A percentile compares a stretch with the other conserved stretches of the same genome.
phyloP scores from a whole-genome alignment of 2,888 invertebrate species.

The Stenotaenia linearis region DNA sequence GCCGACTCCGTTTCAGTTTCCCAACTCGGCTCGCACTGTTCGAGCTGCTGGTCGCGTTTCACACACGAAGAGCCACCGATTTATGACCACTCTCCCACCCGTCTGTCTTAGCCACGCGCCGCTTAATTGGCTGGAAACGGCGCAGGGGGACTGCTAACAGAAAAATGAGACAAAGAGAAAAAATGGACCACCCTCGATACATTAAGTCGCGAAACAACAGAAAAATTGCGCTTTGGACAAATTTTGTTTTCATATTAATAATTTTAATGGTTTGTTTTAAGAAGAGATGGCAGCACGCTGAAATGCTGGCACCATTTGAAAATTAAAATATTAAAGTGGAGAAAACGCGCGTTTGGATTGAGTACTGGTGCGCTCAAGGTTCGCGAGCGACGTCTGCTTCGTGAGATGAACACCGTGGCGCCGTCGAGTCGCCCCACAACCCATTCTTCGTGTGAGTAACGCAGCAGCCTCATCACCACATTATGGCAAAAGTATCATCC shows the following conservation, averaged over 20 bases:
- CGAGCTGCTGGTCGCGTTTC: conserved; percentile 28
- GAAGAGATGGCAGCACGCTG: conserved; percentile 1
- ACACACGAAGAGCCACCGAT: conserved; percentile 29
- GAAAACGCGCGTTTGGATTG: background rate
- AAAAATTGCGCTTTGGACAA: no score
- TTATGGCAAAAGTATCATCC: conserved; percentile 8
- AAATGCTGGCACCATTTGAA: background rate
- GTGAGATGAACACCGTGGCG: conserved; percentile 26
- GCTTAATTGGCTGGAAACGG: conserved; percentile 31
- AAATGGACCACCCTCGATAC: background rate
- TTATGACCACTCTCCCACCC: conserved; percentile 26
- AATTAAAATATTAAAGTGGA: background rate
- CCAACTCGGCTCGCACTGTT: background rate
- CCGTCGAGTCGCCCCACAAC: conserved; percentile 14
- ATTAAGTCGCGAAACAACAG: background rate
- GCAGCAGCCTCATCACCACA: conserved; percentile 17
- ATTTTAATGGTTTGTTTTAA: background rate
- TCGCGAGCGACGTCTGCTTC: background rate
- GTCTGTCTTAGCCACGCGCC: conserved; percentile 29
- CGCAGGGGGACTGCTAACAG: background rate
- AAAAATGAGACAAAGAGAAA: background rate
- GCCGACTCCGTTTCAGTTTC: conserved; percentile 16
- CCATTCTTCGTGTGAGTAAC: conserved; percentile 26
- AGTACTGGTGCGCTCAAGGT: background rate
- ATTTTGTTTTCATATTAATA: background rate